Evolutionary conservation across 2,797 vertebrate species (phyloP).

Genomic region (Enteromius fasciolatus): DNA sequence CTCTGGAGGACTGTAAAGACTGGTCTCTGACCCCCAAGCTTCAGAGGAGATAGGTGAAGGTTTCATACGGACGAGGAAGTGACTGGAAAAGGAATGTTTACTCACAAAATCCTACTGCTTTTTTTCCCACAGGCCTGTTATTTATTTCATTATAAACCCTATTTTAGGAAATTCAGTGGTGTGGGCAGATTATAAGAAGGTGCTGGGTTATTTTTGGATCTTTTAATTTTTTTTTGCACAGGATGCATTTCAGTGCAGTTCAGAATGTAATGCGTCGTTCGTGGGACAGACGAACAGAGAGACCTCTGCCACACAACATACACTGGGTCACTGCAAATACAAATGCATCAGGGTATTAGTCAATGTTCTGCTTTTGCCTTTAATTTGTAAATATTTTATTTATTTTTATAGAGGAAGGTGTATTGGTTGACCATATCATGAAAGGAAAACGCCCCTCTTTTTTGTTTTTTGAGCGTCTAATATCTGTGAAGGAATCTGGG

Average conservation of each 20-base stretch:
- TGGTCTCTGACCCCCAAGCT: conserved; percentile 50
- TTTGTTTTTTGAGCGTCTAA: conserved; percentile 23
- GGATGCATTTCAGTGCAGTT: conserved; percentile 21
- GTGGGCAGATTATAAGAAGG: neutral
- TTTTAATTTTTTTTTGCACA: conserved; percentile 21
- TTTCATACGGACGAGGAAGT: conserved; percentile 21
- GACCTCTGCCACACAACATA: conserved; percentile 17
- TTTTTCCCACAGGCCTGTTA: conserved; percentile 7
- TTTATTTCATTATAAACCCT: conserved; percentile 35
- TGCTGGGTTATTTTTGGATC: neutral
- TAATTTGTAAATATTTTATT: conserved; percentile 58
- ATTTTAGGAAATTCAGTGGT: conserved; percentile 33
- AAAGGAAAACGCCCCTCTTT: neutral
- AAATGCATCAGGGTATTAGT: conserved; percentile 42
- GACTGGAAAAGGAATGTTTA: conserved; percentile 16
- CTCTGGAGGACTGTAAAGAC: conserved; percentile 31
- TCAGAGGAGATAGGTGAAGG: conserved; percentile 53
- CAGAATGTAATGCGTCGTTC: conserved; percentile 21
- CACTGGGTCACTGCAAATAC: conserved; percentile 48
- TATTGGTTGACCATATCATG: conserved; percentile 43
- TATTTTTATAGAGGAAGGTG: conserved; percentile 55
- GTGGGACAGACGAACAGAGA: neutral
- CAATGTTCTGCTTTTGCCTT: conserved; percentile 33
- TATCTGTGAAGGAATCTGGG: conserved; percentile 28
- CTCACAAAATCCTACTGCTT: conserved; percentile 12